Conservation (phyloP, 2,888 invertebrate genomes). For the Hedychridium roseum region DNA sequence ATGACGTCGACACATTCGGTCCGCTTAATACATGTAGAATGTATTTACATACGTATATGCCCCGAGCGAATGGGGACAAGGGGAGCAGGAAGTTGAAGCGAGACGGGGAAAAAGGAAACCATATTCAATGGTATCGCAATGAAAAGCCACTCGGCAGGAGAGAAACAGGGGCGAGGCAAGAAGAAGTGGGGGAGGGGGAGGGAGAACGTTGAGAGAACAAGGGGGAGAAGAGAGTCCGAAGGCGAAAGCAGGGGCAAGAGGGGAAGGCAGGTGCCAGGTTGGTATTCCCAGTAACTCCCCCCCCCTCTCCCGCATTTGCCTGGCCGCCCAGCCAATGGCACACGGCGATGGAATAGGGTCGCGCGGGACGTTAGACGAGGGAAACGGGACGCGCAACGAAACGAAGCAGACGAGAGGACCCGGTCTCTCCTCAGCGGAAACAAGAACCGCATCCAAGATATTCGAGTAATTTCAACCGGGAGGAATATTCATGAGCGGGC, state of each 20-base stretch:
- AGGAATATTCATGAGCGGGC: slow-evolving; percentile 59
- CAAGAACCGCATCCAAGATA: slow-evolving; percentile 48
- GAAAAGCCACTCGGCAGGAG: too few species aligned
- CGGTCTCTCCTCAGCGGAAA: slow-evolving; percentile 26
- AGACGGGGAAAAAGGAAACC: not conserved
- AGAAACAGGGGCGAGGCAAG: too few species aligned
- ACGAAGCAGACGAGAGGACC: slow-evolving; percentile 8
- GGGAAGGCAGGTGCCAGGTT: not conserved
- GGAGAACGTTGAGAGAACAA: not conserved
- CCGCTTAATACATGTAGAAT: too few species aligned
- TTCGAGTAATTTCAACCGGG: slow-evolving; percentile 53
- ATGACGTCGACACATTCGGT: too few species aligned
- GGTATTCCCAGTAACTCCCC: slow-evolving; percentile 1
- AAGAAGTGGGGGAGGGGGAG: not conserved
- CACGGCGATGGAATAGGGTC: not conserved
- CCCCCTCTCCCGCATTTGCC: not conserved
- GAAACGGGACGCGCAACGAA: not conserved
- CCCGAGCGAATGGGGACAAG: not conserved
- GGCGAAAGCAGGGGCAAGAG: not conserved
- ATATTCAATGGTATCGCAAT: not conserved
- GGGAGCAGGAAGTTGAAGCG: not conserved
- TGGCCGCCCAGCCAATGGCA: not conserved
- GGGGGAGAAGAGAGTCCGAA: not conserved
- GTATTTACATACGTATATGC: not conserved
- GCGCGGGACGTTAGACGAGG: slow-evolving; percentile 11